A percentile compares a stretch with the other conserved stretches of the same genome.
Conservation (phyloP, 2,888 invertebrate genomes). For the Ormyrus rosae region DNA sequence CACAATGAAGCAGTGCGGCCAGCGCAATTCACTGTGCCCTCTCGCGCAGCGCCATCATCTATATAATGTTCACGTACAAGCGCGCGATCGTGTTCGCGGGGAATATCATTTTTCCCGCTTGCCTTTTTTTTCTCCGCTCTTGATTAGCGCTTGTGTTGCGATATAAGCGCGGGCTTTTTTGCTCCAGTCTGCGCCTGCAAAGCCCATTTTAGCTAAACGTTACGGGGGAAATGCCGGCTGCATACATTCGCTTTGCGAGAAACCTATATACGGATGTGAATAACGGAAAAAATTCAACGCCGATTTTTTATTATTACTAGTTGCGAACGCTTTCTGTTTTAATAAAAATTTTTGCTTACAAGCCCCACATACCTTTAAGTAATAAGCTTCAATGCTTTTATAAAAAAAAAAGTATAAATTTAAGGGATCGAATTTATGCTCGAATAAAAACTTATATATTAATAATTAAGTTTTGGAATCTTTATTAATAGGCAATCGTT, state of each 20-base stretch:
- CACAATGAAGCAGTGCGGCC: neutral
- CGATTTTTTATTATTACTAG: no score
- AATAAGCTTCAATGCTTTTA: no score
- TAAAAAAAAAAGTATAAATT: no score
- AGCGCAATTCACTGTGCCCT: neutral
- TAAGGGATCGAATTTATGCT: no score
- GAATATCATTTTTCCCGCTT: neutral
- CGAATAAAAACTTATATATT: no score
- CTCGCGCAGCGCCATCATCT: neutral
- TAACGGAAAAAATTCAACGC: no score
- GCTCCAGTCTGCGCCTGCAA: neutral
- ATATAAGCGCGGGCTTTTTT: neutral
- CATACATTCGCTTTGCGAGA: neutral
- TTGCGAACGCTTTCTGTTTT: no score
- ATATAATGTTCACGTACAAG: neutral
- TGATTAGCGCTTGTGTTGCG: conserved; percentile 35
- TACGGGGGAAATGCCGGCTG: neutral
- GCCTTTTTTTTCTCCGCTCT: conserved; percentile 1
- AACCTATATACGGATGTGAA: neutral
- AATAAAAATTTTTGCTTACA: no score
- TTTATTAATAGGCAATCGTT: conserved; percentile 36
- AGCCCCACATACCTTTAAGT: no score
- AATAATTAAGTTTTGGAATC: no score
- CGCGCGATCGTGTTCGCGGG: conserved; percentile 13
- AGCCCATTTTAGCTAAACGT: neutral